Evolutionary conservation across 2,888 invertebrate species (phyloP), one percentile per base, ranked within the genome.

Genomic region (Endomychus coccineus): DNA sequence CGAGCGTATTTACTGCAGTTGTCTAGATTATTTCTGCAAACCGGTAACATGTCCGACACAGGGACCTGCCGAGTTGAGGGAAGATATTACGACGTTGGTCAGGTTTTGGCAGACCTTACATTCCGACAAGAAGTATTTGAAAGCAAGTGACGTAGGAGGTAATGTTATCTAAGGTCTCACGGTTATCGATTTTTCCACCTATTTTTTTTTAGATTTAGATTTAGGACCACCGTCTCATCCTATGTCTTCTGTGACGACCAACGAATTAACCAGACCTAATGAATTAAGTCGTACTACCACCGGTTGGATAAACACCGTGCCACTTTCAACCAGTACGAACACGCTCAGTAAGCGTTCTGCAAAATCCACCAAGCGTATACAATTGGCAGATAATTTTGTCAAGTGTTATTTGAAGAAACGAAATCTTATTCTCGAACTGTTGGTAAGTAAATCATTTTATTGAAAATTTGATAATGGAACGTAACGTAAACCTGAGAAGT

Each of bases 71-170:
- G 81, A 82, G 4, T 66, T 98, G 10, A 67, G 89, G 11, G 92
- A 95, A 51, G 97, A 98, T 56, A 87, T 98, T 46, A 74, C 80
- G 21, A 82, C 83, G 0, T 66, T 98, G 34, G 77, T 95, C 38
- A 81, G 84, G 53, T 99, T 98, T 69, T 98, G 97, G 96, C 88
- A 94, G 60, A 78, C 85, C 3, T 84, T 97, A 78, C 90, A 94
- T 59, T 86, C 87, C 2, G 92, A 92, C 57, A 92, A 90, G 68
- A 92, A 91, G 61, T 90, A 92, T 62, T 68, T 91, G 52, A 82
- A 85, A 64, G 79, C 80, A 32, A 85, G 82, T 40, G 84, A 85
- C 56, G 81, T 90, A 44, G 86, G 84, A 10, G 83, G 84, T 74
- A 50, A 65, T 64, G 34, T 11, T 1, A 13, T 17, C n/a, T 2